Evolutionary conservation across 2,797 vertebrate genomes (phyloP), one percentile per base, ranked within the genome.

Genomic region (Alauda arvensis): DNA sequence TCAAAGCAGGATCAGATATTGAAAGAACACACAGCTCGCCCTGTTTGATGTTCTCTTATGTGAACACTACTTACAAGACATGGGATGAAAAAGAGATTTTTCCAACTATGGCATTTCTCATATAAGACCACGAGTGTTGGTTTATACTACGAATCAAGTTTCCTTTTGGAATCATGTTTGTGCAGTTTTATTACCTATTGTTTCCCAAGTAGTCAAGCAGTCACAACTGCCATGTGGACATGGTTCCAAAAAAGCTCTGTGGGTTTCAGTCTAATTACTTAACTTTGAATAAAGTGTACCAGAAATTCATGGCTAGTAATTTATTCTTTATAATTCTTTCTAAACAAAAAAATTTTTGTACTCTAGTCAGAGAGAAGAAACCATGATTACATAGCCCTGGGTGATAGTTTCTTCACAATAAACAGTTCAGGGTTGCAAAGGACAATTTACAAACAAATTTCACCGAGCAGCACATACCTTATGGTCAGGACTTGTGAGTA

Each of bases 181-280:
- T 53, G 45, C 14, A 12, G 43, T 74, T 94, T 93, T 91, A 87
- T 88, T 75, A 76, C 31, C 53, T 90, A 75, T 91, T 93, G 84
- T 84, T 86, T 85, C 66, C 33, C 55, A 62, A 88, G 37, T 45
- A 72, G 81, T 89, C 71, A 34, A 74, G 82, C 55, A 67, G 61
- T 68, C 33, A 20, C 66, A 62, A 79, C 39, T 60, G 49, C 63
- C 43, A 40, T 19, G 33, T 89, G 79, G 26, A 77, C 31, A 13
- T 3, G 10, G 25, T 66, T 80, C 71, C 51, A 39, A 52, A 88
- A 86, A 70, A 84, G 33, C 45, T 84, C 29, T 66, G 69, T 56
- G 80, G 61, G 29, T 86, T 95, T 77, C 74, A 31, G 29, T 17
- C 3, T 29, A 49, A 71, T 69, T 65, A 12, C 75, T 53, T 43